Conservation (phyloP, 2,888 invertebrate genomes). For the Tanypteryx hageni region DNA sequence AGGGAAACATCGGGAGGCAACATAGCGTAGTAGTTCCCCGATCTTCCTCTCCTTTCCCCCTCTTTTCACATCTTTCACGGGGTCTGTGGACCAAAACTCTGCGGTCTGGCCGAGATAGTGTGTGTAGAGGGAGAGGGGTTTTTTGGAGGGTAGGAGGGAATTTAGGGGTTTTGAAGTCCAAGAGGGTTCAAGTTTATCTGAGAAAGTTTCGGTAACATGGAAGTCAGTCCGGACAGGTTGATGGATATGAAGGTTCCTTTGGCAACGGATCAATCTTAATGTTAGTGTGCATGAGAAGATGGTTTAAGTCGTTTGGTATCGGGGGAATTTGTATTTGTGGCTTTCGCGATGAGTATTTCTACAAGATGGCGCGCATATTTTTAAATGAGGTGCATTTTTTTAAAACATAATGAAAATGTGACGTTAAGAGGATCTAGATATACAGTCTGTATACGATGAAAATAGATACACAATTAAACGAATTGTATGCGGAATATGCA, state of each 20-base stretch:
- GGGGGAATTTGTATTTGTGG: neutral
- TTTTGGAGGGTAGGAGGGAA: neutral
- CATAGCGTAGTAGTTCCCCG: neutral
- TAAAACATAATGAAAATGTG: no score
- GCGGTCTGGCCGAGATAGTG: neutral
- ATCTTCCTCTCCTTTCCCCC: neutral
- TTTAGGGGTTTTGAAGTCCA: slow-evolving; percentile 55
- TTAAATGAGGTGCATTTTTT: no score
- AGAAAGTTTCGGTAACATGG: slow-evolving; percentile 29
- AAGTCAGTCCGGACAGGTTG: slow-evolving; percentile 41
- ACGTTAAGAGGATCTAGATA: no score
- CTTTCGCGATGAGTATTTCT: neutral
- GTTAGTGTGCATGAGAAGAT: slow-evolving; percentile 5
- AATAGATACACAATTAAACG: no score
- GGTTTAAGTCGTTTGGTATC: slow-evolving; percentile 44
- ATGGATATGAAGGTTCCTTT: slow-evolving; percentile 53
- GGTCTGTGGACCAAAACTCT: slow-evolving; percentile 40
- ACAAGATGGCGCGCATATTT: no score
- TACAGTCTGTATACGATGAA: no score
- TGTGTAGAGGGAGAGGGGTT: neutral
- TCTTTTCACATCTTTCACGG: slow-evolving; percentile 16
- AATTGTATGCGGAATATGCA: no score
- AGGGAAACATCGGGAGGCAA: neutral
- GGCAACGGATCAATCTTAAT: slow-evolving; percentile 47
- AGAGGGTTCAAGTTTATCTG: slow-evolving; percentile 51